Evolutionary conservation across 2,113 vertebrate species (phyloP), one percentile per base, ranked within the genome.

Genomic region (Melospiza melodia): DNA sequence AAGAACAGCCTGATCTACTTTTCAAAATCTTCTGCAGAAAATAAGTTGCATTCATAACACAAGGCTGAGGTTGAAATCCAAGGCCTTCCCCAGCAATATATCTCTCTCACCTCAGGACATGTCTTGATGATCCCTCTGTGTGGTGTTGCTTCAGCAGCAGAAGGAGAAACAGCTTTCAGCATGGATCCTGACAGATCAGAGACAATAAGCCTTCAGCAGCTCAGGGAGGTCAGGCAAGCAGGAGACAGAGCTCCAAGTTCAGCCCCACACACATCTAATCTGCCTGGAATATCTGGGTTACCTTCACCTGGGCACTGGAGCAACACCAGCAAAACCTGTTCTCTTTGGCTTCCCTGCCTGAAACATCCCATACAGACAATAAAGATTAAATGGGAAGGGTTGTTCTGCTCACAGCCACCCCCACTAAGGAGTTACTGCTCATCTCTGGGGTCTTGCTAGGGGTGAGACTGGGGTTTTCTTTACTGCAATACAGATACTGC

Each of bases 11-110:
- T 73, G 65, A 87, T 87, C 72, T 90, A 19, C 52, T 89, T 84
- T 54, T 61, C 41, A 63, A 81, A 90, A 72, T 46, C 83, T 92
- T 69, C 69, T 65, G 21, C 52, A 84, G 90, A 74, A 95, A 87
- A 83, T 51, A 92, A 84, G 71, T 35, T 65, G 46, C n/a, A 65
- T 87, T 87, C 54, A 7, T 37, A 84, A 41, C 57, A 65, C 37
- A 68, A 58, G 57, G 71, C 79, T 25, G 71, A 92, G 82, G 52
- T 17, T 74, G 48, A 92, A 81, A 82, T 51, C 35, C 3, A 6
- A 87, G 39, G 59, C 51, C 31, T 23, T 74, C 23, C 11, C 52
- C 37, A 84, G 46, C 58, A 81, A 69, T 58, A 62, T 54, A 92
- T 62, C 90, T 84, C 69, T 54, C 44, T 75, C 0, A 1, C 75